These are phyloP conservation scores for Uria lomvia DNA, from an alignment of 2,113 vertebrate species.

Conservation along the genomic window DNA sequence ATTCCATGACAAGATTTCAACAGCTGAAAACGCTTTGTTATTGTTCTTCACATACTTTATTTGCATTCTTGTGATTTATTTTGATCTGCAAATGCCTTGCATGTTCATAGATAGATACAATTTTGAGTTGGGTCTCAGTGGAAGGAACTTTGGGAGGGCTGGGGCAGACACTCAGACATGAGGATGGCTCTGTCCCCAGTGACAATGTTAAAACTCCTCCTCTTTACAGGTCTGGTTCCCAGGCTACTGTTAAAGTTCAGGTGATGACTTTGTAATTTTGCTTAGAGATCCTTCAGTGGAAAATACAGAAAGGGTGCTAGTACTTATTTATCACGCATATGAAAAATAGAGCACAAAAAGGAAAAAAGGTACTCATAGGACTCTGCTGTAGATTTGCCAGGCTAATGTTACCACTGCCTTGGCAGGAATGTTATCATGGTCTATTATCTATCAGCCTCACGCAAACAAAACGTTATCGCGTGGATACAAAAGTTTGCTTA, in stretches of 20 bases:
- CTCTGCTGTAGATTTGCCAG: constrained; percentile 31
- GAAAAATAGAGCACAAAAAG: neutral
- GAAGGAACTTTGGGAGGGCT: neutral
- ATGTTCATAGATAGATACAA: neutral
- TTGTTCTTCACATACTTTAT: neutral
- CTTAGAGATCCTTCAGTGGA: neutral
- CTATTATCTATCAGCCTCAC: neutral
- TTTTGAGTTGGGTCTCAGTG: neutral
- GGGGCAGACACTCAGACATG: accelerated
- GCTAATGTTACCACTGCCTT: neutral
- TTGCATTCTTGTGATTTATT: neutral
- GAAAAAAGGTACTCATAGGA: constrained; percentile 7
- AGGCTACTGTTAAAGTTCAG: neutral
- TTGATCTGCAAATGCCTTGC: neutral
- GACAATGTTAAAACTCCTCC: neutral
- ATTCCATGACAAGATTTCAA: neutral
- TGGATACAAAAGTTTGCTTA: neutral
- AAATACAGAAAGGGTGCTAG: neutral
- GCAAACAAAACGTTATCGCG: accelerated
- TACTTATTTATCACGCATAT: neutral
- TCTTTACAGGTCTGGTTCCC: neutral
- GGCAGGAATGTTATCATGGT: neutral
- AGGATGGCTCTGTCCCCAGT: neutral
- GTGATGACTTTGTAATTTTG: neutral
- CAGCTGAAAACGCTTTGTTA: neutral